A percentile compares a stretch with the other conserved stretches of the same genome.
Conservation (phyloP, 2,797 vertebrate species). For the Crocidura indochinensis region DNA sequence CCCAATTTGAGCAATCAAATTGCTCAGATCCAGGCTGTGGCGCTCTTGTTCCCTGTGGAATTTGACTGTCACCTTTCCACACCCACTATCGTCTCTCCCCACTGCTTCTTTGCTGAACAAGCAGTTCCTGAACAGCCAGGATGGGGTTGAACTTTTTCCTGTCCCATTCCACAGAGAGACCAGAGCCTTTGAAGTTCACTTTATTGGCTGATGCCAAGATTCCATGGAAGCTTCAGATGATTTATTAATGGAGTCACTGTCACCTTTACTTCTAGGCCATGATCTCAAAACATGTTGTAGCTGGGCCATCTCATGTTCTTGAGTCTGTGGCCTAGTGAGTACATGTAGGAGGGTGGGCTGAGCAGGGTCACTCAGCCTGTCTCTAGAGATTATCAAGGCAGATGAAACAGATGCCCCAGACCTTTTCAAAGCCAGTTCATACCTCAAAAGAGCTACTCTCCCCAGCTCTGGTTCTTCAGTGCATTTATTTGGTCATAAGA, state of each 20-base stretch:
- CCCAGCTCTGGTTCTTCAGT: conserved; percentile 17
- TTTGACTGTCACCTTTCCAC: background rate
- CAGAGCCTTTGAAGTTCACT: conserved; percentile 67
- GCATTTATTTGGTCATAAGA: too few species aligned
- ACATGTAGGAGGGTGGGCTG: background rate
- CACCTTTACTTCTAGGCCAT: conserved; percentile 16
- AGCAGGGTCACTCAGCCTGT: background rate
- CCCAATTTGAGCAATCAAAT: background rate
- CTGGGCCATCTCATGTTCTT: conserved; percentile 30
- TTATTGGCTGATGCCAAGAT: conserved; percentile 55
- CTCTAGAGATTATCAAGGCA: conserved; percentile 1
- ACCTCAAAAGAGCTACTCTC: background rate
- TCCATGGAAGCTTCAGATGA: conserved; percentile 45
- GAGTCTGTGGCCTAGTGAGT: background rate
- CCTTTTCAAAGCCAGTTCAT: background rate
- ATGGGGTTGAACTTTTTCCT: conserved; percentile 42
- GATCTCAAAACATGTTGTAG: conserved; percentile 17
- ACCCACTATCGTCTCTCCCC: background rate
- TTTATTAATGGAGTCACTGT: conserved; percentile 21
- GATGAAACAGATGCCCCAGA: background rate
- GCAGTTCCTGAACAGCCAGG: conserved; percentile 43
- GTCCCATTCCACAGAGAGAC: conserved; percentile 5
- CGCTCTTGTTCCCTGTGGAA: background rate
- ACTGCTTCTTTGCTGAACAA: background rate
- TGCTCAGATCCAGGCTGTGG: conserved; percentile 20